These are phyloP conservation scores for Scaptomyza parva DNA, from an alignment of 2,888 invertebrate species.

Conservation along the genomic window DNA sequence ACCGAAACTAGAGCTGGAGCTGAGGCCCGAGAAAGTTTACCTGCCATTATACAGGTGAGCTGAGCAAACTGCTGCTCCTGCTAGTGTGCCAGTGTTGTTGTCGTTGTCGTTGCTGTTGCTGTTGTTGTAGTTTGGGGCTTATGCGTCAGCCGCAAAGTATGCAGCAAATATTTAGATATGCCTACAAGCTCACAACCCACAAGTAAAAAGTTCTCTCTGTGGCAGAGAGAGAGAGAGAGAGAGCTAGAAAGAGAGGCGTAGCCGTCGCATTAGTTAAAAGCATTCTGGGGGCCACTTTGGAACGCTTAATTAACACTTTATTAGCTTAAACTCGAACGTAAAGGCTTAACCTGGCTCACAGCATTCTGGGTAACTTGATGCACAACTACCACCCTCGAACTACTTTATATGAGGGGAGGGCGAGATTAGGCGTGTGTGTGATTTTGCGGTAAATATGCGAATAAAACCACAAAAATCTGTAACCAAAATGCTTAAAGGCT, in stretches of 20 bases:
- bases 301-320: conserved; percentile 75
- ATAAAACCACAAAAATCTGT: conserved; percentile 65
- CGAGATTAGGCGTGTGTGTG: conserved; percentile 33
- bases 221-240: too few relatives aligned
- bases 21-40: conserved; percentile 54
- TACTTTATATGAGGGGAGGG: not conserved
- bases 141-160: conserved; percentile 74
- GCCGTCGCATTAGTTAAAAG: conserved; percentile 59
- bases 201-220: conserved; percentile 34
- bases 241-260: conserved; percentile 15
- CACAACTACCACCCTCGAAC: not conserved
- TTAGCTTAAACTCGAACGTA: conserved; percentile 61
- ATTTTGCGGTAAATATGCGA: conserved; percentile 67
- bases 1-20: conserved; percentile 28
- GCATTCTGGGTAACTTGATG: conserved; percentile 44
- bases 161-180: conserved; percentile 75
- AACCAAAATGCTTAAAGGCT: conserved; percentile 72
- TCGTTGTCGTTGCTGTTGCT: conserved; percentile 12
- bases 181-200: conserved; percentile 41
- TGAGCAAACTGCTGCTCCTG: conserved; percentile 11
- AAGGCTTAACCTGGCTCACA: conserved; percentile 62
- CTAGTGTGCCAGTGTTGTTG: too few relatives aligned
- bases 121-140: conserved; percentile 17
- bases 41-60: conserved; percentile 46
- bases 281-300: conserved; percentile 62